Evolutionary conservation across 2,797 vertebrate genomes (phyloP).

Genomic region (Myotis findleyi): DNA sequence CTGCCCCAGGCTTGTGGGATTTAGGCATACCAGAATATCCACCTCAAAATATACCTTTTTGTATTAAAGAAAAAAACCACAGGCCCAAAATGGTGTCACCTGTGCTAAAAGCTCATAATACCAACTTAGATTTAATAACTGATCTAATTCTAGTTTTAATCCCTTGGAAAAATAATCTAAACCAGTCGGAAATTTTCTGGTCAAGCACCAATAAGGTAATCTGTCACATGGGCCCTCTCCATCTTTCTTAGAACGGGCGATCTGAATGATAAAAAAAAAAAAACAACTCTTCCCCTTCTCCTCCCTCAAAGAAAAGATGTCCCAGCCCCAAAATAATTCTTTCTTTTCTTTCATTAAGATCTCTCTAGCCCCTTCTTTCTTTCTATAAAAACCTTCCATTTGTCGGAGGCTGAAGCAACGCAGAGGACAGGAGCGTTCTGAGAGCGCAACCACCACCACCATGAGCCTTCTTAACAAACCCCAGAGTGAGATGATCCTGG

Average conservation of each 20-base stretch:
- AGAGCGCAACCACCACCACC: too few relatives aligned
- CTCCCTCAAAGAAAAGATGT: neutral
- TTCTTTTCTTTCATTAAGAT: neutral
- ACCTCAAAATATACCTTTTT: neutral
- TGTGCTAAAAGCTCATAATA: neutral
- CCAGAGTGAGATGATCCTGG: too few relatives aligned
- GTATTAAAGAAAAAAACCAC: neutral
- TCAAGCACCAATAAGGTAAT: neutral
- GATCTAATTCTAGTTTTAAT: neutral
- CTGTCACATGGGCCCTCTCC: neutral
- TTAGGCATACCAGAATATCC: neutral
- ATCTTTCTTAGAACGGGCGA: neutral
- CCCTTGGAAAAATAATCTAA: neutral
- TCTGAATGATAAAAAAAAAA: neutral
- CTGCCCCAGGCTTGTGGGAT: neutral
- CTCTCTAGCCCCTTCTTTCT: neutral
- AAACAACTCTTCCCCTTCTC: neutral
- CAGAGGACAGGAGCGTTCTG: too few relatives aligned
- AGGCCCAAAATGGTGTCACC: neutral
- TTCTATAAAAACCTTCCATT: neutral
- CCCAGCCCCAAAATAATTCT: neutral
- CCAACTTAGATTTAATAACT: neutral
- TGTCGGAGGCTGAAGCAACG: too few relatives aligned
- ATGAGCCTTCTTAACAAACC: too few relatives aligned
- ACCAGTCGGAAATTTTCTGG: neutral